phyloP scores from a whole-genome alignment of 2,888 invertebrate species.

The Hyles lineata region DNA sequence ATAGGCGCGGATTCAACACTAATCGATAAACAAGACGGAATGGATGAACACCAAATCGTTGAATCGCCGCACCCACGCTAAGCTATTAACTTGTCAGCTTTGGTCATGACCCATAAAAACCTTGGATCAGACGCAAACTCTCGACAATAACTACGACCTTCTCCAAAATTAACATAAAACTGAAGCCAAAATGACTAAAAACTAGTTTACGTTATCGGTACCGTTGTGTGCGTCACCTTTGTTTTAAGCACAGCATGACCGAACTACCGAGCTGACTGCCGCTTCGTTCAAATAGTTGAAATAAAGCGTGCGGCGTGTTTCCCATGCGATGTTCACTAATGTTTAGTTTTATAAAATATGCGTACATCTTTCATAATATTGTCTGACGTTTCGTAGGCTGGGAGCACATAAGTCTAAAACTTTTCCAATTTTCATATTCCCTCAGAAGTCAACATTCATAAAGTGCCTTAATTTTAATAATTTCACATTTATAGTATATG shows the following conservation, averaged over 20 bases:
- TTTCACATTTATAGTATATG: conserved; percentile 67
- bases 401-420: conserved; percentile 55
- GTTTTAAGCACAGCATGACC: neutral
- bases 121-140: conserved; percentile 49
- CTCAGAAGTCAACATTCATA: conserved; percentile 62
- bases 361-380: conserved; percentile 43
- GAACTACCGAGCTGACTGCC: neutral
- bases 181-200: conserved; percentile 5
- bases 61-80: conserved; percentile 72
- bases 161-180: conserved; percentile 24
- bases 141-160: conserved; percentile 38
- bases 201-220: conserved; percentile 7
- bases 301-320: neutral
- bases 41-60: conserved; percentile 69
- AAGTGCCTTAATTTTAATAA: conserved; percentile 71
- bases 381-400: conserved; percentile 42
- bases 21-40: conserved; percentile 81
- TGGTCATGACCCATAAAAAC: conserved; percentile 69
- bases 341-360: conserved; percentile 29
- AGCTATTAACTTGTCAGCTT: conserved; percentile 70
- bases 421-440: conserved; percentile 68
- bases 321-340: neutral
- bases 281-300: neutral
- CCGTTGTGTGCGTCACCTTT: conserved; percentile 1
- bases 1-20: conserved; percentile 82